Evolutionary conservation across 2,888 invertebrate genomes (phyloP).

Genomic region (Calephelis perditalis): DNA sequence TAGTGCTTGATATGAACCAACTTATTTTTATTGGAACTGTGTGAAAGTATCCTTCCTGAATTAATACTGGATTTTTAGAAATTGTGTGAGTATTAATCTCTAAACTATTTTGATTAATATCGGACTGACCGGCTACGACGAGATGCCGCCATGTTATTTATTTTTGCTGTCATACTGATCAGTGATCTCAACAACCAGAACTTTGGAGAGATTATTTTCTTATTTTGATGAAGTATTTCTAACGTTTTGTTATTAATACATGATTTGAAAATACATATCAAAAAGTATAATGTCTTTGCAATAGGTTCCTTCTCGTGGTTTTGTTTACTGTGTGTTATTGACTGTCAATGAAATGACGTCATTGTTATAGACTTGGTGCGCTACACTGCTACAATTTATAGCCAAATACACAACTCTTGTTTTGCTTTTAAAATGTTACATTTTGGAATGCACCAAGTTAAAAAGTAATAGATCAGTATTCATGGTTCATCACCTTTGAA

Average conservation of each 20-base stretch:
- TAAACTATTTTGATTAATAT: slow-evolving; percentile 46
- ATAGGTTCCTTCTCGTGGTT: slow-evolving; percentile 32
- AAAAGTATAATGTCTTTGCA: slow-evolving; percentile 20
- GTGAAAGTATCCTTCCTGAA: slow-evolving; percentile 45
- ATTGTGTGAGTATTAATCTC: slow-evolving; percentile 44
- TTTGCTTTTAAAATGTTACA: not conserved
- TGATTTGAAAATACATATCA: slow-evolving; percentile 1
- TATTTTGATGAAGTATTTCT: not conserved
- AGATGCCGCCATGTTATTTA: slow-evolving; percentile 77
- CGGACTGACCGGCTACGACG: slow-evolving; percentile 68
- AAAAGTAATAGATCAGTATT: too few species aligned
- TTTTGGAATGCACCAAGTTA: too few species aligned
- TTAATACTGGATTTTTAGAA: slow-evolving; percentile 43
- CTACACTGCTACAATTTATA: not conserved
- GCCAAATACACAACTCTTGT: slow-evolving; percentile 7
- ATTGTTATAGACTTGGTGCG: slow-evolving; percentile 40
- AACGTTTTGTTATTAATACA: not conserved
- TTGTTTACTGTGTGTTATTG: slow-evolving; percentile 70
- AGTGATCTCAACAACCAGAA: slow-evolving; percentile 21
- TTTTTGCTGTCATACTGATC: slow-evolving; percentile 69
- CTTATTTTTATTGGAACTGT: slow-evolving; percentile 49
- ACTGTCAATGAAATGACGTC: slow-evolving; percentile 75
- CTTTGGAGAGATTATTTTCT: not conserved
- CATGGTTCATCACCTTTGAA: too few species aligned
- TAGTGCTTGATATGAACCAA: slow-evolving; percentile 65